These are phyloP conservation scores for Lophius americanus DNA, from an alignment of 2,797 vertebrate genomes.

Conservation along the genomic window DNA sequence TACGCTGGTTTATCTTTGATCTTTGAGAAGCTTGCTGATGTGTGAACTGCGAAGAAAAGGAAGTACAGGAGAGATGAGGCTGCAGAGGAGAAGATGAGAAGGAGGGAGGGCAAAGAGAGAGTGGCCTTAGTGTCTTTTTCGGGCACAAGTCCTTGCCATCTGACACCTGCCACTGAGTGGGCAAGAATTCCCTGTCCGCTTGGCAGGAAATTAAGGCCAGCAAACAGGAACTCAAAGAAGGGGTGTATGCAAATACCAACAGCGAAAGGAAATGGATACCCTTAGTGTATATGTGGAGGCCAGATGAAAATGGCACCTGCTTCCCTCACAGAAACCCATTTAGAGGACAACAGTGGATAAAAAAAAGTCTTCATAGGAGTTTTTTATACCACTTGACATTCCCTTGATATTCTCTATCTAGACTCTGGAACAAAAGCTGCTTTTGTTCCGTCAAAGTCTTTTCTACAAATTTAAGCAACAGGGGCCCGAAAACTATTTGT, in stretches of 20 bases:
- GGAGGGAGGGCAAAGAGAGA: conserved; percentile 50
- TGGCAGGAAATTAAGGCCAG: conserved; percentile 82
- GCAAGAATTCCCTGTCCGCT: conserved; percentile 77
- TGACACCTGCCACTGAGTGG: conserved; percentile 87
- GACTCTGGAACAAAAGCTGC: conserved; percentile 30
- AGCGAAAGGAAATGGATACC: conserved; percentile 77
- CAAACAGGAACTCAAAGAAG: conserved; percentile 80
- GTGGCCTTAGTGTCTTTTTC: conserved; percentile 78
- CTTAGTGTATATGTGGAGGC: conserved; percentile 70
- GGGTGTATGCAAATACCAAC: conserved; percentile 76
- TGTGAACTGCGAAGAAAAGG: conserved; percentile 28
- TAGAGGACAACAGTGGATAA: conserved; percentile 52
- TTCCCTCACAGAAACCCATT: conserved; percentile 76
- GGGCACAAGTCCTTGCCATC: conserved; percentile 82
- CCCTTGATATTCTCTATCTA: conserved; percentile 42
- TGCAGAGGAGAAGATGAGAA: conserved; percentile 30
- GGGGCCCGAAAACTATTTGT: background rate
- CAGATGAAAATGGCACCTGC: conserved; percentile 80
- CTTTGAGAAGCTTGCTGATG: conserved; percentile 37
- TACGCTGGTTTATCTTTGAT: conserved; percentile 8
- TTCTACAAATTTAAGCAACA: conserved; percentile 15
- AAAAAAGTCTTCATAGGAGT: conserved; percentile 60
- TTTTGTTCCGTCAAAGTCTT: conserved; percentile 34
- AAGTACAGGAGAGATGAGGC: conserved; percentile 18
- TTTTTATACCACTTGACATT: conserved; percentile 13